Percentiles rank a stretch among this genome's conserved stretches.
These are phyloP conservation scores for Ptyas mucosa DNA, from an alignment of 2,113 vertebrate species.

Conservation along the genomic window DNA sequence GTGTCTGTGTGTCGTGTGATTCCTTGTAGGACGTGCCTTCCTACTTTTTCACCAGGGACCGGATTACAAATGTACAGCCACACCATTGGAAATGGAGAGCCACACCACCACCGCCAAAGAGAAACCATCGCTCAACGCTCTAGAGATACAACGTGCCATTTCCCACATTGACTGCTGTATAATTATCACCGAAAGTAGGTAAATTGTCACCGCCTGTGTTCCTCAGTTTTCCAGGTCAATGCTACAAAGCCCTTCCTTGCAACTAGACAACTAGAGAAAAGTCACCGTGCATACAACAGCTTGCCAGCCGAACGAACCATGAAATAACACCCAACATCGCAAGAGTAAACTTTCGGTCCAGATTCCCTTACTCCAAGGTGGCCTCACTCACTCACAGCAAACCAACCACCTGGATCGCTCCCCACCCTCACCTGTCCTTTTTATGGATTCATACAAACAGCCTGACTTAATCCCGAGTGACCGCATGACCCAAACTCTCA, in stretches of 20 bases:
- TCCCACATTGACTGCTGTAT: neutral
- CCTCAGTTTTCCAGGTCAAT: neutral
- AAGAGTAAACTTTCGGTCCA: neutral
- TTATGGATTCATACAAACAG: neutral
- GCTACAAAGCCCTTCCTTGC: neutral
- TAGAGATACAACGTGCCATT: neutral
- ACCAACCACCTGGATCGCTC: neutral
- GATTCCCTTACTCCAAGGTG: neutral
- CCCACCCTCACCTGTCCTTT: neutral
- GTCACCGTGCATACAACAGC: neutral
- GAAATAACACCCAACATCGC: neutral
- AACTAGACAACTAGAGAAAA: neutral
- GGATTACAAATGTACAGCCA: neutral
- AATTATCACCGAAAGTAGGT: neutral
- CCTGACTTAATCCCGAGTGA: neutral
- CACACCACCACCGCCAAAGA: neutral
- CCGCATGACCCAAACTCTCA: neutral
- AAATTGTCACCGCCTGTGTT: neutral
- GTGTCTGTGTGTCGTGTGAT: neutral
- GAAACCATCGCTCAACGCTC: neutral
- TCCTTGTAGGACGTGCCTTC: neutral
- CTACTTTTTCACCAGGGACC: neutral
- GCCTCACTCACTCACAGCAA: neutral
- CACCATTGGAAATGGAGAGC: neutral
- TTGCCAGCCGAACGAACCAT: no score